Evolutionary conservation across 2,888 invertebrate genomes (phyloP).

Genomic region (Euphydryas editha): DNA sequence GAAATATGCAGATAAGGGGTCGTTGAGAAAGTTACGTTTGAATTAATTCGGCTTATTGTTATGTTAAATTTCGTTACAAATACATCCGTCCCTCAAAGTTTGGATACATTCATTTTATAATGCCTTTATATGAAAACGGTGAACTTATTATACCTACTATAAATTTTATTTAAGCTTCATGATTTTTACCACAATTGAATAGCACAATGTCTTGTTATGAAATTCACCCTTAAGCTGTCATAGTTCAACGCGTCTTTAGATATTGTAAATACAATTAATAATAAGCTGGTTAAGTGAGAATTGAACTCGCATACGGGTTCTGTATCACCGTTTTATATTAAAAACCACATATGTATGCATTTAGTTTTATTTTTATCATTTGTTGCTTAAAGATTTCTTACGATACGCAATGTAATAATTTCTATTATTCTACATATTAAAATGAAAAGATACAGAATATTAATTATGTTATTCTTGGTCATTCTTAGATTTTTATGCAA

Average conservation of each 20-base stretch:
- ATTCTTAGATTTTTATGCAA: too few relatives aligned
- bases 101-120: conserved; percentile 46
- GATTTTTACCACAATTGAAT: conserved; percentile 31
- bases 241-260: conserved; percentile 13
- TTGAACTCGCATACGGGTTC: too few relatives aligned
- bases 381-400: too few relatives aligned
- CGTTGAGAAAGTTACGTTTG: conserved; percentile 48
- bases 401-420: too few relatives aligned
- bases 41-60: conserved; percentile 68
- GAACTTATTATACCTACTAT: conserved; percentile 19
- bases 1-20: conserved; percentile 55
- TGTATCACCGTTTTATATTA: too few relatives aligned
- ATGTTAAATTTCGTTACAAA: conserved; percentile 41
- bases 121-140: conserved; percentile 49
- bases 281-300: too few relatives aligned
- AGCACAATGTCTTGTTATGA: conserved; percentile 7
- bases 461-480: too few relatives aligned
- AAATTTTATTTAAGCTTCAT: conserved; percentile 30
- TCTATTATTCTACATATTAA: too few relatives aligned
- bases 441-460: too few relatives aligned
- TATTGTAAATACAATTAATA: conserved; percentile 6
- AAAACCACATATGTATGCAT: too few relatives aligned
- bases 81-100: conserved; percentile 36
- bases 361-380: too few relatives aligned
- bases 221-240: conserved; percentile 21